Percentiles rank a stretch among this genome's conserved stretches.
Conservation (phyloP, 2,797 vertebrate species). For the Sibirionetta formosa region DNA sequence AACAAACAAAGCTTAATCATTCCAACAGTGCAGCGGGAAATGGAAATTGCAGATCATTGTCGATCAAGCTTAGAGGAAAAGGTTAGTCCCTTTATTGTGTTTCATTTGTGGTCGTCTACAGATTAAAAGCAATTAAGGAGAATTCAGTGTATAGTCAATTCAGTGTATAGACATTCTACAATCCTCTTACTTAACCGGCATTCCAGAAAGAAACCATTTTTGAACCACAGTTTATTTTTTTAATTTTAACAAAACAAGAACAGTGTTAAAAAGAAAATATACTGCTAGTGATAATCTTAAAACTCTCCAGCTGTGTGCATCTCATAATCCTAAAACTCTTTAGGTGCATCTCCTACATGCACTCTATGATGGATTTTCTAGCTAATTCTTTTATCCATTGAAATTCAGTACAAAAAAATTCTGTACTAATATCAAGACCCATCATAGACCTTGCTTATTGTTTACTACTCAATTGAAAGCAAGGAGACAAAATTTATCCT, state of each 20-base stretch:
- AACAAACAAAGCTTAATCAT: slow-evolving; percentile 7
- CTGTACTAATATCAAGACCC: not conserved
- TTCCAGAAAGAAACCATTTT: not conserved
- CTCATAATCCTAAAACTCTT: not conserved
- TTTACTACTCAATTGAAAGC: not conserved
- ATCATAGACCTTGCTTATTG: not conserved
- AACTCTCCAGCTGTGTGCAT: not conserved
- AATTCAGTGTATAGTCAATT: not conserved
- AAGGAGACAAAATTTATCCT: not conserved
- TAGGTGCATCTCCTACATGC: not conserved
- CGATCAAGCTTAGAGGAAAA: not conserved
- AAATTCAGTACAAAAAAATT: too few species aligned
- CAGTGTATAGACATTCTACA: not conserved
- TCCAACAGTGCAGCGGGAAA: not conserved
- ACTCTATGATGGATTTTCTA: not conserved
- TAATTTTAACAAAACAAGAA: not conserved
- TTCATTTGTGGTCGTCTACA: not conserved
- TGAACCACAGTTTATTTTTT: not conserved
- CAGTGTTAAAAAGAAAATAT: not conserved
- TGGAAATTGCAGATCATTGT: not conserved
- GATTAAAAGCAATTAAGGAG: not conserved
- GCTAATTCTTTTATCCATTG: not conserved
- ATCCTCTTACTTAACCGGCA: not conserved
- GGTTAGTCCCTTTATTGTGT: not conserved
- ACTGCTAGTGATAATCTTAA: not conserved